Evolutionary conservation across 2,797 vertebrate genomes (phyloP).

Genomic region (Sus cebifrons): DNA sequence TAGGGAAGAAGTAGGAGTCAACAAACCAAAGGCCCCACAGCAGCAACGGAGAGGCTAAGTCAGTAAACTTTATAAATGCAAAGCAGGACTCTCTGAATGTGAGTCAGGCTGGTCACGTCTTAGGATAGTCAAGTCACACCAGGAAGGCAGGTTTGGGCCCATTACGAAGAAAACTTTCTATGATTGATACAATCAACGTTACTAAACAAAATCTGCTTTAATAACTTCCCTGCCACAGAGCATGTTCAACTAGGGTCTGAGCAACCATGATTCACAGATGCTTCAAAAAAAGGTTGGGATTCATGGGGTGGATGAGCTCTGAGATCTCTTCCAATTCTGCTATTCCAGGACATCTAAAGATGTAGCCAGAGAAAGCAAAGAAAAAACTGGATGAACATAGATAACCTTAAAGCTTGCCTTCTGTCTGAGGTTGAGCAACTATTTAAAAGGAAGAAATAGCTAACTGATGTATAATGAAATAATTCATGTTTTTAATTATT

Average conservation of each 20-base stretch:
- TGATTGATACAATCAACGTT: not conserved
- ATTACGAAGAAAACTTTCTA: constrained; percentile 5
- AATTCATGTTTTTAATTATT: constrained; percentile 44
- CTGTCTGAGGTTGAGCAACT: not conserved
- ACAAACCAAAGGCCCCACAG: not conserved
- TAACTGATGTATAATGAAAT: not conserved
- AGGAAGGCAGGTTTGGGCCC: not conserved
- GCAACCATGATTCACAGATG: not conserved
- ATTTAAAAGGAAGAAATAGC: constrained; percentile 21
- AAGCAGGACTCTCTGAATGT: not conserved
- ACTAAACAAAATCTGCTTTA: constrained; percentile 1
- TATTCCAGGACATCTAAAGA: not conserved
- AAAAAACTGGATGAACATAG: not conserved
- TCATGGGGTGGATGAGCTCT: not conserved
- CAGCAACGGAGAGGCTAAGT: not conserved
- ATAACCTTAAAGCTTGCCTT: not conserved
- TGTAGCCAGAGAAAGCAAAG: constrained; percentile 32
- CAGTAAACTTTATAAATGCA: not conserved
- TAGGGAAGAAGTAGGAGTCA: not conserved
- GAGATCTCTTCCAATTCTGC: not conserved
- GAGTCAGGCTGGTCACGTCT: not conserved
- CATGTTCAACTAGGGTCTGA: not conserved
- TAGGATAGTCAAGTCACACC: not conserved
- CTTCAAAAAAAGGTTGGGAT: not conserved
- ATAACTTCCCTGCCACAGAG: not conserved